These are phyloP conservation scores for Squalus acanthias DNA, from an alignment of 2,797 vertebrate genomes.

Conservation along the genomic window DNA sequence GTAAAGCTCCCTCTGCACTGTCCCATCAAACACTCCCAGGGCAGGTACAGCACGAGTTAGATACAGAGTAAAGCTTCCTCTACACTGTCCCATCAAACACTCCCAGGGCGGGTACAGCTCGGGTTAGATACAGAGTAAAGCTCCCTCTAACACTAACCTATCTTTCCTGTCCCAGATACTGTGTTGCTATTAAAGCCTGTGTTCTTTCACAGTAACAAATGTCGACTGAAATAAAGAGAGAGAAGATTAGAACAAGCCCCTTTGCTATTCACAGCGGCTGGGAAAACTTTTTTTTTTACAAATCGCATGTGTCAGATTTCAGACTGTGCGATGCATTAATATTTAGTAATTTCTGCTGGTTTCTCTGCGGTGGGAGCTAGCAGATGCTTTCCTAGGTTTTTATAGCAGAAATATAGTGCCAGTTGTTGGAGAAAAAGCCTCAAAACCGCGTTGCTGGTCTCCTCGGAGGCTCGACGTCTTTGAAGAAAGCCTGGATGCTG, in stretches of 20 bases:
- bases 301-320: background rate
- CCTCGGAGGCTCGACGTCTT: slow-evolving; percentile 53
- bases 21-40: background rate
- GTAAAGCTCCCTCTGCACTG: background rate
- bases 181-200: background rate
- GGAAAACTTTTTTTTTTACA: background rate
- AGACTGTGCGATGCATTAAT: slow-evolving; percentile 48
- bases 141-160: background rate
- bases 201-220: background rate
- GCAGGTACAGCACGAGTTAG: background rate
- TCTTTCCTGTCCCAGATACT: background rate
- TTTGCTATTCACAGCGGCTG: background rate
- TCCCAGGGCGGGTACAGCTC: background rate
- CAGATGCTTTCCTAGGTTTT: background rate
- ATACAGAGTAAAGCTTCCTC: background rate
- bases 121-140: background rate
- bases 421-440: slow-evolving; percentile 53
- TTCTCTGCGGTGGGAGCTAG: background rate
- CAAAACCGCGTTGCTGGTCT: slow-evolving; percentile 53
- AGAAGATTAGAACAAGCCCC: background rate
- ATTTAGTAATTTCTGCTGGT: slow-evolving; percentile 49
- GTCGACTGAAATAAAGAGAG: background rate
- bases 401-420: slow-evolving; percentile 47
- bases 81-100: background rate
- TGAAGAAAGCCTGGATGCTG: slow-evolving; percentile 45